A percentile compares a stretch with the other conserved stretches of the same genome.
Conservation (phyloP, 2,113 vertebrate genomes). For the Ellobius talpinus region DNA sequence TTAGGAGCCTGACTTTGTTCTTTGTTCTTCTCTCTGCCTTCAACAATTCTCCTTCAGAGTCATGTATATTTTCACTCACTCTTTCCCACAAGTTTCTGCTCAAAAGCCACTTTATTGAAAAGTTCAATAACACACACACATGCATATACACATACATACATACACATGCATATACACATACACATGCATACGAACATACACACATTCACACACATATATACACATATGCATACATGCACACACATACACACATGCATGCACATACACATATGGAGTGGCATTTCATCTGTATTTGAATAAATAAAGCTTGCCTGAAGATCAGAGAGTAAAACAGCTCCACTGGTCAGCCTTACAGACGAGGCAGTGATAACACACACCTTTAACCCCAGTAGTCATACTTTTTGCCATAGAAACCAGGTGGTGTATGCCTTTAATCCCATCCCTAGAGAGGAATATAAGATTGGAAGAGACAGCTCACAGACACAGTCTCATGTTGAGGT, state of each 20-base stretch:
- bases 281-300: no score
- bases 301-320: no score
- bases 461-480: no score
- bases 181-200: accelerated
- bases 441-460: no score
- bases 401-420: no score
- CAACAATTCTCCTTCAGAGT: background rate
- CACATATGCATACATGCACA: background rate
- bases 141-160: background rate
- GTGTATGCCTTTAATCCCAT: no score
- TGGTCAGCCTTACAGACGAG: no score
- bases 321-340: no score
- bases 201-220: accelerated
- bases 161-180: background rate
- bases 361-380: no score
- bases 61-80: background rate
- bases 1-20: background rate
- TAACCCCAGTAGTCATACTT: no score
- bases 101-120: constrained; percentile 7
- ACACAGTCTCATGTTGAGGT: no score
- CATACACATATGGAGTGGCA: background rate
- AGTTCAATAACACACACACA: background rate
- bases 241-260: no score
- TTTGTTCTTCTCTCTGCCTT: background rate
- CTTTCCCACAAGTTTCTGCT: constrained; percentile 11